Evolutionary conservation across 2,113 vertebrate species (phyloP).

Genomic region (Thalassoma bifasciatum): DNA sequence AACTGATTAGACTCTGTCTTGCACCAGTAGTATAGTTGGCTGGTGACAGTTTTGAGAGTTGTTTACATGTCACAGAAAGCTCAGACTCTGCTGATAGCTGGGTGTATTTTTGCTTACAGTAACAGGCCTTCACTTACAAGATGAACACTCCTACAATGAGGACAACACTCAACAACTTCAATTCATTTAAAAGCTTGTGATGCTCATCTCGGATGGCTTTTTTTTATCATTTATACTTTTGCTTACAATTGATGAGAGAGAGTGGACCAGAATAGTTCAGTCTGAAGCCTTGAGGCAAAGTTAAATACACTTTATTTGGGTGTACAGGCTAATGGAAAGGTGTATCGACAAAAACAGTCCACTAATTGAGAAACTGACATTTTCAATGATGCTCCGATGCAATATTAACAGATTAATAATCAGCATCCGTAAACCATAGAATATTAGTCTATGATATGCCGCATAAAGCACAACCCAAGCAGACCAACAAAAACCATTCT

Average conservation of each 20-base stretch:
- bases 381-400: too few species aligned
- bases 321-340: too few species aligned
- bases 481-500: neutral
- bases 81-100: neutral
- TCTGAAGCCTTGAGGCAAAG: neutral
- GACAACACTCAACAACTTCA: neutral
- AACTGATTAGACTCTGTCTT: neutral
- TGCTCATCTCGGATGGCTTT: neutral
- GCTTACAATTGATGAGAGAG: neutral
- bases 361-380: too few species aligned
- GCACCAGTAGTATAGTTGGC: neutral
- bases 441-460: neutral
- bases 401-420: too few species aligned
- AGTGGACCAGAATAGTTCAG: neutral
- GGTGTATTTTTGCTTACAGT: neutral
- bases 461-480: too few species aligned
- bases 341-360: too few species aligned
- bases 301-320: too few species aligned
- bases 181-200: neutral
- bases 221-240: neutral
- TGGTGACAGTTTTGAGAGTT: neutral
- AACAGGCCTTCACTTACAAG: neutral
- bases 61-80: conserved; percentile 1
- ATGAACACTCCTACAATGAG: neutral
- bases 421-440: neutral